Evolutionary conservation across 2,113 vertebrate genomes (phyloP).

Genomic region (Nothocercus nigrocapillus): DNA sequence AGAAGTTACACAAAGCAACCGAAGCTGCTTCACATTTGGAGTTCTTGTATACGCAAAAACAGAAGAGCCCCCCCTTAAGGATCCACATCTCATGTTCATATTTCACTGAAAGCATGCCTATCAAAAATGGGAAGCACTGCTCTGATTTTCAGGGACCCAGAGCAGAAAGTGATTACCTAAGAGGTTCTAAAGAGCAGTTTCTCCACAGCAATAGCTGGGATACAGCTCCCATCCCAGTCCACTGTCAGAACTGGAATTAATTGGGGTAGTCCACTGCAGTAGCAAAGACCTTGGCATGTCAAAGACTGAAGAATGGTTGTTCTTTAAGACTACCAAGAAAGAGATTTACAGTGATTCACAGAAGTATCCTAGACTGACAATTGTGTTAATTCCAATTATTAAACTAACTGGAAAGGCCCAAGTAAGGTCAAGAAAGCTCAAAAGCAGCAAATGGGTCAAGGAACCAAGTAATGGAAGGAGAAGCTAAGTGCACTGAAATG

Average conservation of each 20-base stretch:
- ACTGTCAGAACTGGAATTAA: not conserved
- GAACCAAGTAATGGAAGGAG: not conserved
- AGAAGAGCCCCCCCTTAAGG: not conserved
- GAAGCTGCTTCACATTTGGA: not conserved
- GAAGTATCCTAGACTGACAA: not conserved
- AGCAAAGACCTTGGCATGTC: not conserved
- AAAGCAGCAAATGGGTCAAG: slow-evolving; percentile 18
- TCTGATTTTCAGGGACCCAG: not conserved
- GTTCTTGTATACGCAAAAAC: not conserved
- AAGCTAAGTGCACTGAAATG: not conserved
- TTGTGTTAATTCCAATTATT: not conserved
- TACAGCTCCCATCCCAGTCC: not conserved
- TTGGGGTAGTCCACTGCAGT: not conserved
- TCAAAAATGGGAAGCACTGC: not conserved
- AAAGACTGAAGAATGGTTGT: not conserved
- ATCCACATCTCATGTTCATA: not conserved
- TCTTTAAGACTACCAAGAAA: not conserved
- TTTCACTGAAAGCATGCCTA: not conserved
- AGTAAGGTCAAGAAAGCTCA: slow-evolving; percentile 11
- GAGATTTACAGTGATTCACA: not conserved
- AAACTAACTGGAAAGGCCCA: not conserved
- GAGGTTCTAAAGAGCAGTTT: not conserved
- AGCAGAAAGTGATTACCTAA: not conserved
- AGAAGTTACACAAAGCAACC: not conserved
- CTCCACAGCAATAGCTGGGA: not conserved